Conservation (phyloP, 2,113 vertebrate species). For the Tyto alba region DNA sequence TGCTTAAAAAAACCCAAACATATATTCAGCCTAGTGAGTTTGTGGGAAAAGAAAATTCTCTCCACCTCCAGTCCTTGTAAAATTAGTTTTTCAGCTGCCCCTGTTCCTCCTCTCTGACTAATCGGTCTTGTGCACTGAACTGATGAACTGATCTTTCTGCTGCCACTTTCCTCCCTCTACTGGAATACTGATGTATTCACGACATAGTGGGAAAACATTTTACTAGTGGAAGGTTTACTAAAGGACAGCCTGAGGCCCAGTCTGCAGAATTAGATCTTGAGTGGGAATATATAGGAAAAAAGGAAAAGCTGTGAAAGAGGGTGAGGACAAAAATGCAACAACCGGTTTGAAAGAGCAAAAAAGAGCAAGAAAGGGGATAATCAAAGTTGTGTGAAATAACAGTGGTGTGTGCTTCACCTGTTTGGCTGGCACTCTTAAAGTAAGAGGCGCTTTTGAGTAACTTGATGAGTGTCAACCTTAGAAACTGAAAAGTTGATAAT, state of each 20-base stretch:
- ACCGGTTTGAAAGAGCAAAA: background rate
- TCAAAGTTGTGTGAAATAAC: background rate
- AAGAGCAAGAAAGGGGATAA: background rate
- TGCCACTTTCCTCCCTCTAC: conserved; percentile 54
- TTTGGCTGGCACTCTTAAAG: background rate
- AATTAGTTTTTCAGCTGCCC: conserved; percentile 12
- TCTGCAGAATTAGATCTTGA: background rate
- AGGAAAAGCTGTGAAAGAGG: background rate
- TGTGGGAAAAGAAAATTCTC: background rate
- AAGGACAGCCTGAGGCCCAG: background rate
- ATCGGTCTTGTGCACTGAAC: conserved; percentile 2
- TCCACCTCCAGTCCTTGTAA: background rate
- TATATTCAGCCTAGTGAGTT: background rate
- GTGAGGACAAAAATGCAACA: background rate
- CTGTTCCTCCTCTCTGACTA: conserved; percentile 35
- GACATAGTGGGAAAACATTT: background rate
- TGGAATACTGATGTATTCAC: conserved; percentile 38
- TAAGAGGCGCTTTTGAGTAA: background rate
- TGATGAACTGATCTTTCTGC: conserved; percentile 42
- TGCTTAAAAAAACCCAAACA: background rate
- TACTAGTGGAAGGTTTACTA: background rate
- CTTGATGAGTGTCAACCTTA: background rate
- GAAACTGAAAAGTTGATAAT: background rate
- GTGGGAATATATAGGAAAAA: background rate
- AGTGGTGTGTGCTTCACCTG: background rate